Evolutionary conservation across 2,888 invertebrate genomes (phyloP).

Genomic region (Pycnomerus fuliginosus): DNA sequence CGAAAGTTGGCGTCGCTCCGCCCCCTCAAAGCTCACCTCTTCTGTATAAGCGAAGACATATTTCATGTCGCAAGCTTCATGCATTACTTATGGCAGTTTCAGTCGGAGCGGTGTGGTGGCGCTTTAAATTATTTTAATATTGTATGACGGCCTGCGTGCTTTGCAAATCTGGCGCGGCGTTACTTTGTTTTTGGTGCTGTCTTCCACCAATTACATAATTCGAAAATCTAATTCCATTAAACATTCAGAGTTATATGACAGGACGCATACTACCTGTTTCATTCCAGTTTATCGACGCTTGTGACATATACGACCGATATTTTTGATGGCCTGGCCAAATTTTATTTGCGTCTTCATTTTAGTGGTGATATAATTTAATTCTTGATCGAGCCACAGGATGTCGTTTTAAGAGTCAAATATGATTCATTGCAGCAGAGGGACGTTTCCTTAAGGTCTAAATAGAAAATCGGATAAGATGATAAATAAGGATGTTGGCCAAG

Average conservation of each 20-base stretch:
- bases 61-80: constrained; percentile 39
- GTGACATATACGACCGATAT: constrained; percentile 36
- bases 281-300: constrained; percentile 33
- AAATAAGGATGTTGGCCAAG: too few species aligned
- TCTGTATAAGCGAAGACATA: constrained; percentile 42
- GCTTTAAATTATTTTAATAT: constrained; percentile 52
- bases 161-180: constrained; percentile 46
- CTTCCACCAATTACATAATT: constrained; percentile 13
- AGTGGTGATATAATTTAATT: constrained; percentile 18
- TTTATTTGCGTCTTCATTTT: constrained; percentile 14
- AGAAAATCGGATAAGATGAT: too few species aligned
- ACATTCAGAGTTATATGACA: constrained; percentile 26
- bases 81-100: constrained; percentile 39
- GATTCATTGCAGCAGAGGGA: too few species aligned
- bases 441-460: too few species aligned
- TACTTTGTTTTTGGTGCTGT: constrained; percentile 30
- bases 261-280: constrained; percentile 21
- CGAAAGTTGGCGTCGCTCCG: constrained; percentile 26
- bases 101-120: constrained; percentile 29
- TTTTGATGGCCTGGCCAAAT: constrained; percentile 21
- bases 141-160: constrained; percentile 45
- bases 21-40: constrained; percentile 32
- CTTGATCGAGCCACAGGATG: constrained; percentile 12
- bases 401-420: constrained; percentile 16
- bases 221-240: constrained; percentile 32